A percentile compares a stretch with the other conserved stretches of the same genome.
Evolutionary conservation across 2,888 invertebrate genomes (phyloP).

Genomic region (Eristalis intricaria): DNA sequence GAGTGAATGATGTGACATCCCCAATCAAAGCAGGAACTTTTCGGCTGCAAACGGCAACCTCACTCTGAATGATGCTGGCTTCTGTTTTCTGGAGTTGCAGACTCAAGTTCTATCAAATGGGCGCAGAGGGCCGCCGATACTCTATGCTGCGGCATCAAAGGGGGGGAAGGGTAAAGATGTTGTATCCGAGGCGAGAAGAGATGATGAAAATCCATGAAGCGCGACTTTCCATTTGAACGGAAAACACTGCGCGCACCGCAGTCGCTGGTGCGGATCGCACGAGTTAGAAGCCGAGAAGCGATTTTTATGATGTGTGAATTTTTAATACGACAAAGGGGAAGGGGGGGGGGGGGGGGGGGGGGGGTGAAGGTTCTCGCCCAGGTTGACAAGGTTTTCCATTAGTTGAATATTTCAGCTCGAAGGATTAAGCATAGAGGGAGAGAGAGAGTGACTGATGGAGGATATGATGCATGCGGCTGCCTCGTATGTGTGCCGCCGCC

Average conservation of each 20-base stretch:
- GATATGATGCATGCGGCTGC: background rate
- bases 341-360: no score
- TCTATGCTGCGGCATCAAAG: no score
- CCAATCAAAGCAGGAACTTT: constrained; percentile 42
- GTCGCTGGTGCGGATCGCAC: constrained; percentile 5
- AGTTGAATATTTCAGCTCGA: constrained; percentile 58
- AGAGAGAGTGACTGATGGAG: background rate
- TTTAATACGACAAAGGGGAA: constrained; percentile 60
- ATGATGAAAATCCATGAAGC: constrained; percentile 57
- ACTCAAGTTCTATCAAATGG: no score
- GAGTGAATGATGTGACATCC: constrained; percentile 30
- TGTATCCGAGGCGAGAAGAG: constrained; percentile 34
- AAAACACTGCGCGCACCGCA: constrained; percentile 6
- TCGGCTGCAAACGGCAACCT: constrained; percentile 5
- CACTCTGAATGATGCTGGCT: constrained; percentile 23
- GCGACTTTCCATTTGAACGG: constrained; percentile 56
- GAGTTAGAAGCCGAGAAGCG: constrained; percentile 13
- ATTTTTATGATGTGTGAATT: constrained; percentile 68
- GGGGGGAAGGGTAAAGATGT: no score
- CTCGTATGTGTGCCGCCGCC: background rate
- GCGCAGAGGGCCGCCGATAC: no score
- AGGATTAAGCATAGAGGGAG: constrained; percentile 42
- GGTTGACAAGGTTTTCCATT: constrained; percentile 27
- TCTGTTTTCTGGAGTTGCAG: background rate
- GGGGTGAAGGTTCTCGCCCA: constrained; percentile 11